Base-by-base conservation (phyloP, 2,113 vertebrate genomes). In the Australoheros scitulus region DNA sequence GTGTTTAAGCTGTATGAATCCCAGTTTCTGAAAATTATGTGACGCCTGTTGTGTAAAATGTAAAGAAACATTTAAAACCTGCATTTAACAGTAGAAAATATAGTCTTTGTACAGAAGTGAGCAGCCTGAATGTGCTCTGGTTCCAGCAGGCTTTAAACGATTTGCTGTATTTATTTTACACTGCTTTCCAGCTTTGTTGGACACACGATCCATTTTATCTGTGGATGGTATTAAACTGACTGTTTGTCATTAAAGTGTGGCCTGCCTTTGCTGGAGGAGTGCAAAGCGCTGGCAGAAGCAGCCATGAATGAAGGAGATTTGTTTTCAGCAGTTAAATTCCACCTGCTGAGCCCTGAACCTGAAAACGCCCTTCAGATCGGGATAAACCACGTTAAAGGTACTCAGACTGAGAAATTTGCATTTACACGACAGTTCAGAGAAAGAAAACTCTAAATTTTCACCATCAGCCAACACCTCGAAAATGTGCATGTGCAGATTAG, bases 351-450 rank as follows among this genome's bases (percentile, higher is more conserved):
- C 89, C 61, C 94, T 56, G 97, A 98, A 83, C 98, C 98, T 6
- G 97, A 99, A 81, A 96, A 94, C 24, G 98, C 97, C 52, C 97
- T 99, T 18, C 93, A 94, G 47, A 75, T 99, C 26, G 98, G 98
- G 18, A 96, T 99, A 81, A 85, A 93, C 2, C 96, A 96, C 52
- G 93, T 99, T 20, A 99, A 98, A 97, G 97, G 98, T 99, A 94
- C 20, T 43, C 38, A n/a, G 17, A 3, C 3, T 55, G 20, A 6
- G 7, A 24, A 22, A 11, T 15, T n/a, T 41, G 6, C 61, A 5
- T 47, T 14, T 26, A 22, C 24, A 15, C n/a, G 43, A n/a, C 22
- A 68, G n/a, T 9, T 2, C 38, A 0, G n/a, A 65, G 38, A 17
- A 7, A 34, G 43, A 2, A 3, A 43, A 43, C 41, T 43, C 41